phyloP scores from a whole-genome alignment of 2,113 vertebrate species.

The Oxyruncus cristatus region DNA sequence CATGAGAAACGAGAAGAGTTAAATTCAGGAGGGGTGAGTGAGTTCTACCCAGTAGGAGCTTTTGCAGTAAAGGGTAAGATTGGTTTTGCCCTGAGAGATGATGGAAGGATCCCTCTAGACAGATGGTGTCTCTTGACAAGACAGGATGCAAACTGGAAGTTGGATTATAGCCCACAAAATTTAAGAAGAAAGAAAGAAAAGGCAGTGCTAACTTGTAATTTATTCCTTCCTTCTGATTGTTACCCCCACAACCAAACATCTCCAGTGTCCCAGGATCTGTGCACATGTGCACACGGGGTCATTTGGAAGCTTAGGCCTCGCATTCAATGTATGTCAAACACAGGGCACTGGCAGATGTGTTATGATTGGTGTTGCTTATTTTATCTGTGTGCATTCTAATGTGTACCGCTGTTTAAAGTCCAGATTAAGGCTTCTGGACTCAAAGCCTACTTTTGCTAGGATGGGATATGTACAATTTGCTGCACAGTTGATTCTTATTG shows the following conservation, averaged over 20 bases:
- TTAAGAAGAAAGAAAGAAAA: background rate
- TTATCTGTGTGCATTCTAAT: background rate
- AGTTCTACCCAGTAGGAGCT: background rate
- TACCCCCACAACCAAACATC: background rate
- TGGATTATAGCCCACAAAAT: background rate
- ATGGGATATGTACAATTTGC: background rate
- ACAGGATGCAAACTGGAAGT: background rate
- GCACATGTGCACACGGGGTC: rapidly evolving
- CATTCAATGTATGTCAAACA: background rate
- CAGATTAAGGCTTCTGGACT: background rate
- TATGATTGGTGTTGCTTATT: background rate
- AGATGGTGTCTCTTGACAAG: background rate
- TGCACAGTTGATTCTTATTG: background rate
- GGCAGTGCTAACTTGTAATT: background rate
- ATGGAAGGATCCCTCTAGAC: background rate
- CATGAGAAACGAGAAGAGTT: background rate
- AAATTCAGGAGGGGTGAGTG: background rate
- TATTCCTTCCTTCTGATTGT: background rate
- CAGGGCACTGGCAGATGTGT: background rate
- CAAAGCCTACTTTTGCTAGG: background rate
- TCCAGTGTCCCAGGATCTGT: background rate
- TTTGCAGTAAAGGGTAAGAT: background rate
- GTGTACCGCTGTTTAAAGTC: background rate
- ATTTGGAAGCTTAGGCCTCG: background rate
- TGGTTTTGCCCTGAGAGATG: background rate